Conservation (phyloP, 2,113 vertebrate species). For the crab-eating macaque (Macaca fascicularis) region T2T-MFA8v1.1 NC_088391.1:69572001-69572500, state of each 20-base stretch:
- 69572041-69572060: too few species aligned
- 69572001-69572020: too few species aligned
- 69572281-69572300: not conserved
- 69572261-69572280: not conserved
- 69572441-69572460: conserved; percentile 77
- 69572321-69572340: not conserved
- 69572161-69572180: not conserved
- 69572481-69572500: conserved; percentile 47
- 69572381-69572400: conserved; percentile 46
- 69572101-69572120: not conserved
- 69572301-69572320: not conserved
- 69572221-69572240: conserved; percentile 30
- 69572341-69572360: not conserved
- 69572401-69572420: conserved; percentile 44
- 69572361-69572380: not conserved
- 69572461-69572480: conserved; percentile 51
- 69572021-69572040: too few species aligned
- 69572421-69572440: conserved; percentile 76
- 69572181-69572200: conserved; percentile 42
- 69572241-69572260: not conserved
- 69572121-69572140: not conserved
- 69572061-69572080: not conserved
- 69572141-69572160: not conserved
- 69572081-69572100: not conserved
- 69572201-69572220: conserved; percentile 16